Conservation (phyloP, 2,888 invertebrate species). For the Podotricha telesiphe region DNA sequence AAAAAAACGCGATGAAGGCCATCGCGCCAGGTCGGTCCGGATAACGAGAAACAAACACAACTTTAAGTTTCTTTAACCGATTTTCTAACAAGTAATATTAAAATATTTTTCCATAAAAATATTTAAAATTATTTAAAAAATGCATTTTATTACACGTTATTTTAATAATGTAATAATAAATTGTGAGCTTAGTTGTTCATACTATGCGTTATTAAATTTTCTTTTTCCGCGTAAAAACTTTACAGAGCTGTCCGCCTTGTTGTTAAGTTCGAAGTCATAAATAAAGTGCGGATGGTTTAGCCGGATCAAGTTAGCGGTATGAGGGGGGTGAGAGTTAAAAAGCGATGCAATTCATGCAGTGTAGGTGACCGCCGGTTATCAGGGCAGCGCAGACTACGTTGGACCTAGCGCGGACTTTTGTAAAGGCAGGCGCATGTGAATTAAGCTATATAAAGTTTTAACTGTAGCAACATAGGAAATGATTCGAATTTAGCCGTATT, state of each 20-base stretch:
- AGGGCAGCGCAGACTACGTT: constrained; percentile 64
- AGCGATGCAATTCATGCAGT: constrained; percentile 81
- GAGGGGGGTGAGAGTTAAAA: constrained; percentile 79
- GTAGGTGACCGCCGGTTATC: constrained; percentile 82
- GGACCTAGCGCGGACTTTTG: constrained; percentile 34
- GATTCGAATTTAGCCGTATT: too few species aligned
- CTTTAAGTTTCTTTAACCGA: too few species aligned
- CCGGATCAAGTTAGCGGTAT: constrained; percentile 78
- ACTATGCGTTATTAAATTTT: constrained; percentile 41
- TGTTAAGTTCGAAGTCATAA: constrained; percentile 75
- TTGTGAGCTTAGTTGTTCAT: constrained; percentile 31
- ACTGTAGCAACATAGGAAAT: background rate
- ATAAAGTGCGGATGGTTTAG: constrained; percentile 73
- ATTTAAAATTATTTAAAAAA: background rate
- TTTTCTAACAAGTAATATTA: too few species aligned
- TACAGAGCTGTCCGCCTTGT: constrained; percentile 41
- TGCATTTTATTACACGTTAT: constrained; percentile 17
- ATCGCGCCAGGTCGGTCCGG: too few species aligned
- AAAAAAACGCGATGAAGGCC: too few species aligned
- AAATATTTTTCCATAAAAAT: background rate
- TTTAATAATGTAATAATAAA: constrained; percentile 36
- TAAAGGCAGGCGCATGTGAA: constrained; percentile 19
- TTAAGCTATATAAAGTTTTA: constrained; percentile 6
- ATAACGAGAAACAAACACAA: too few species aligned
- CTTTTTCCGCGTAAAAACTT: constrained; percentile 41